Conservation (phyloP, 2,797 vertebrate genomes). For the Taenioides sp. region DNA sequence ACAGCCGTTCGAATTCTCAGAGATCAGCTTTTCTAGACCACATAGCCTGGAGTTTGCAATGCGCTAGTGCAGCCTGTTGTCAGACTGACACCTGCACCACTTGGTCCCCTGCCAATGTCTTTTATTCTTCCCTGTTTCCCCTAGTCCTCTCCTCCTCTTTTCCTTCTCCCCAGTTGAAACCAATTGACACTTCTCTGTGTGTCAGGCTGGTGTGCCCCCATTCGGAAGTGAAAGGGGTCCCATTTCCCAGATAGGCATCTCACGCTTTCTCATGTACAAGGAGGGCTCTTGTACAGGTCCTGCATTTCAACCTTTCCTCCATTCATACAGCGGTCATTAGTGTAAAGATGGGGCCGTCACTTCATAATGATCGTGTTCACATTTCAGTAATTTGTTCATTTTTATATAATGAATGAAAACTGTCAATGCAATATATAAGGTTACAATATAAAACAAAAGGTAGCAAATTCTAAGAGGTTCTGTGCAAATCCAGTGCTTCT, state of each 20-base stretch:
- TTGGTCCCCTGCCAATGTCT: slow-evolving; percentile 65
- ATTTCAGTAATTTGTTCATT: neutral
- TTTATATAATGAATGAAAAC: neutral
- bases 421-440: neutral
- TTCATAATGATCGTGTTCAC: neutral
- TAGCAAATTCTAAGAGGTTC: slow-evolving; percentile 14
- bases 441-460: slow-evolving; percentile 17
- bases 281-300: slow-evolving; percentile 61
- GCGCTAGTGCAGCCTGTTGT: slow-evolving; percentile 57
- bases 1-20: neutral
- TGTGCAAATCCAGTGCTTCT: slow-evolving; percentile 21
- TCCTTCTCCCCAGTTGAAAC: slow-evolving; percentile 48
- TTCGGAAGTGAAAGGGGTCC: slow-evolving; percentile 45
- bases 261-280: slow-evolving; percentile 54
- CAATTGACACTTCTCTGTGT: slow-evolving; percentile 56
- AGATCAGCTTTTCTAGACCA: slow-evolving; percentile 37
- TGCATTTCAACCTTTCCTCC: slow-evolving; percentile 45
- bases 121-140: slow-evolving; percentile 45
- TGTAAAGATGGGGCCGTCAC: slow-evolving; percentile 8
- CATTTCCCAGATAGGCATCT: slow-evolving; percentile 67
- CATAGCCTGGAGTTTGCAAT: slow-evolving; percentile 45
- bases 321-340: slow-evolving; percentile 45
- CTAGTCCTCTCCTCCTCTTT: slow-evolving; percentile 24
- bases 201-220: slow-evolving; percentile 43
- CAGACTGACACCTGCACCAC: slow-evolving; percentile 71